A percentile compares a stretch with the other conserved stretches of the same genome.
These are phyloP conservation scores for Xanthostigma xanthostigma DNA, from an alignment of 2,888 invertebrate genomes.

Conservation along the genomic window DNA sequence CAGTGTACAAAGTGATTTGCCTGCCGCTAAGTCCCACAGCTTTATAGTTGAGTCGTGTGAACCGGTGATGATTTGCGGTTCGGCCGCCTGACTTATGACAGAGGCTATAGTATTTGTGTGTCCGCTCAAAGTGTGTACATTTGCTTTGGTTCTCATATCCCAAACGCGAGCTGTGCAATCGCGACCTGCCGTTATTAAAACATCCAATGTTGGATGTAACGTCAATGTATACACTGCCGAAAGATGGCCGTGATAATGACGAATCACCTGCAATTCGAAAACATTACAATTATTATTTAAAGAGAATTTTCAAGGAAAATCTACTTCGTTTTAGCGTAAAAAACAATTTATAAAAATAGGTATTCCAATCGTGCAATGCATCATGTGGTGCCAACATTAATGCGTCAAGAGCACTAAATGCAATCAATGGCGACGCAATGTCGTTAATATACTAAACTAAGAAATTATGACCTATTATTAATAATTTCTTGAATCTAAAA, in stretches of 20 bases:
- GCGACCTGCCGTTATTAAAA: slow-evolving; percentile 83
- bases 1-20: slow-evolving; percentile 82
- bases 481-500: no score
- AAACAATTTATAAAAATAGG: no score
- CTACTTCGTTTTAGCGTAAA: no score
- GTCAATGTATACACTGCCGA: slow-evolving; percentile 90
- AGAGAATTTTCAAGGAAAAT: not conserved
- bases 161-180: slow-evolving; percentile 95
- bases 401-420: no score
- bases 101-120: slow-evolving; percentile 96
- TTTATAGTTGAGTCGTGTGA: slow-evolving; percentile 95
- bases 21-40: slow-evolving; percentile 94
- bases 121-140: slow-evolving; percentile 88
- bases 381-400: no score
- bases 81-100: slow-evolving; percentile 80
- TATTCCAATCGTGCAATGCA: no score
- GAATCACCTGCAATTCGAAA: slow-evolving; percentile 49
- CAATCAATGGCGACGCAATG: no score
- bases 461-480: no score
- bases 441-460: no score
- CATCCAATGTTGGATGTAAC: slow-evolving; percentile 89
- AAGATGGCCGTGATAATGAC: slow-evolving; percentile 97
- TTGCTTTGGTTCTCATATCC: slow-evolving; percentile 98
- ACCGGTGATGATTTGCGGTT: slow-evolving; percentile 84
- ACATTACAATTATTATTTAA: slow-evolving; percentile 19